A percentile compares a stretch with the other conserved stretches of the same genome.
Evolutionary conservation across 2,113 vertebrate genomes (phyloP).

Genomic region (Hippocampus zosterae): DNA sequence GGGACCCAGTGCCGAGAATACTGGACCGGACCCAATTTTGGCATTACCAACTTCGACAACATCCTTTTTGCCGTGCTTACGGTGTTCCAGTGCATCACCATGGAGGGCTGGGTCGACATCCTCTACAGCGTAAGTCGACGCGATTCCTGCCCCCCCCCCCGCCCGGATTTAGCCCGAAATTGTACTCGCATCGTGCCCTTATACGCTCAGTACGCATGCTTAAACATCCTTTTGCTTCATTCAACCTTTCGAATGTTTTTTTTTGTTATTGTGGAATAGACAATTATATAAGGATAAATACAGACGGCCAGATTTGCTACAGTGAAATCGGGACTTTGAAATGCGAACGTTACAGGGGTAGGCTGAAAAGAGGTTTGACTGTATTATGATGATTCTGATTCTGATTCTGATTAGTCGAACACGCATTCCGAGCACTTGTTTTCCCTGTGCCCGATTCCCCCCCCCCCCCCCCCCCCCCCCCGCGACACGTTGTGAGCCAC

Average conservation of each 20-base stretch:
- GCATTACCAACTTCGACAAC: constrained; percentile 98
- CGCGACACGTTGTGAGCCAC: constrained; percentile 13
- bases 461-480: no score
- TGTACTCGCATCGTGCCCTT: not conserved
- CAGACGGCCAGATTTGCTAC: no score
- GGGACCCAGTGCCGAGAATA: constrained; percentile 79
- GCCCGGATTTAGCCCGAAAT: not conserved
- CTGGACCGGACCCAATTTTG: constrained; percentile 93
- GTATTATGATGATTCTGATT: no score
- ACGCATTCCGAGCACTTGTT: not conserved
- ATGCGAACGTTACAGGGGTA: no score
- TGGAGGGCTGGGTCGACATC: constrained; percentile 97
- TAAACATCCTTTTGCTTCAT: not conserved
- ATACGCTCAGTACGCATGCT: not conserved
- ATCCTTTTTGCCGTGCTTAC: constrained; percentile 82
- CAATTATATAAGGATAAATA: no score
- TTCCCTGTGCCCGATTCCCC: not conserved
- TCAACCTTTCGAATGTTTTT: no score
- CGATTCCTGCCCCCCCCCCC: no score
- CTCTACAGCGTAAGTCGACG: constrained; percentile 86
- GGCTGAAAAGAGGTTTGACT: no score
- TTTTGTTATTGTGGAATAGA: no score
- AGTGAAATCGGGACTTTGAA: no score
- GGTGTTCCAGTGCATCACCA: constrained; percentile 98
- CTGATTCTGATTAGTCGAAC: not conserved